Conservation (phyloP, 2,888 invertebrate species). For the Tachina grossa region DNA sequence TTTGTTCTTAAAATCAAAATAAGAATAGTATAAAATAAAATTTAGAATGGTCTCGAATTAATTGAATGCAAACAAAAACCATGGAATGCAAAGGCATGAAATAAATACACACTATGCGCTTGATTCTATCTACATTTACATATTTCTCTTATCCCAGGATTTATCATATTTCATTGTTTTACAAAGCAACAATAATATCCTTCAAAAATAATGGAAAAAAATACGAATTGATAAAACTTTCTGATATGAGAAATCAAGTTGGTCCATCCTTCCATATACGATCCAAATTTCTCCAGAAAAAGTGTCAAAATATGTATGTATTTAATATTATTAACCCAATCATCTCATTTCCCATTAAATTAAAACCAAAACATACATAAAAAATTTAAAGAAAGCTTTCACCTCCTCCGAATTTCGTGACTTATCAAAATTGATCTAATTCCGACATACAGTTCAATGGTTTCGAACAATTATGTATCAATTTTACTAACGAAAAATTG, state of each 20-base stretch:
- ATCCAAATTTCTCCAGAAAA: neutral
- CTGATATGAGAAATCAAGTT: conserved; percentile 42
- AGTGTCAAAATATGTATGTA: neutral
- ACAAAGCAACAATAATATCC: conserved; percentile 20
- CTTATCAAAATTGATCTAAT: conserved; percentile 80
- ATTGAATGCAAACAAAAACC: conserved; percentile 32
- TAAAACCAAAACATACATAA: conserved; percentile 3
- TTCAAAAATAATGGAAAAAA: neutral
- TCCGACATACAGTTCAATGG: conserved; percentile 88
- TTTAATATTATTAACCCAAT: conserved; percentile 43
- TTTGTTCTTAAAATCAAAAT: conserved; percentile 80
- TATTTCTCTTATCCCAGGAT: conserved; percentile 2
- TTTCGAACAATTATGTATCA: conserved; percentile 97
- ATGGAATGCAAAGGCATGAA: conserved; percentile 43
- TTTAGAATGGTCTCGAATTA: conserved; percentile 35
- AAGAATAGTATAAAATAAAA: neutral
- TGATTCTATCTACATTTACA: neutral
- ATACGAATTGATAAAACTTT: conserved; percentile 27
- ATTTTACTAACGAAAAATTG: conserved; percentile 96
- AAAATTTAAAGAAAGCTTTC: conserved; percentile 1
- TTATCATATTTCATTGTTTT: neutral
- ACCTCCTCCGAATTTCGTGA: conserved; percentile 45
- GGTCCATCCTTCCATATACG: neutral
- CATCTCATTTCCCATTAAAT: conserved; percentile 49
- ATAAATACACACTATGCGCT: neutral